Evolutionary conservation across 2,113 vertebrate genomes (phyloP).

Genomic region (Cyprinodon variegatus): DNA sequence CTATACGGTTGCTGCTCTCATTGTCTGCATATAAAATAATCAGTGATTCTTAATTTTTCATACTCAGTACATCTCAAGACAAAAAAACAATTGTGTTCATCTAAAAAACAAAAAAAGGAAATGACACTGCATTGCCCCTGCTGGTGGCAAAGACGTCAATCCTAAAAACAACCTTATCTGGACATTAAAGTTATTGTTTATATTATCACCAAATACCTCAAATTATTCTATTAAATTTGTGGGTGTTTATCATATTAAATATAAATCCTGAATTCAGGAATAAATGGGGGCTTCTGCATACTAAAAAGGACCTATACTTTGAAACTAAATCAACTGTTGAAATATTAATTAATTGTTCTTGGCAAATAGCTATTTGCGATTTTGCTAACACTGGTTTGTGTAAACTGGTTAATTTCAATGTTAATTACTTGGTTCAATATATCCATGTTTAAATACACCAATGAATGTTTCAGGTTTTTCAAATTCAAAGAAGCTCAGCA

Average conservation of each 20-base stretch:
- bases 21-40: slow-evolving; percentile 32
- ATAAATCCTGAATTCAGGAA: no score
- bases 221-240: not conserved
- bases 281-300: not conserved
- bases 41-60: slow-evolving; percentile 16
- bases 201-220: no score
- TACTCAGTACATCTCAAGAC: slow-evolving; percentile 37
- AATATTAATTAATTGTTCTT: not conserved
- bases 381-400: not conserved
- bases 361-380: not conserved
- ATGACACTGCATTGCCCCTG: slow-evolving; percentile 7
- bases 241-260: not conserved
- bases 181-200: no score
- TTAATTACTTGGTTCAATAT: not conserved
- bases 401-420: not conserved
- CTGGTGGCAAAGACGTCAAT: slow-evolving; percentile 25
- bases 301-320: not conserved
- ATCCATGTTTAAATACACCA: not conserved
- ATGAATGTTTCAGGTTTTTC: not conserved
- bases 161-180: not conserved
- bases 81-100: slow-evolving; percentile 22
- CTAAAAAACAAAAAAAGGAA: slow-evolving; percentile 25
- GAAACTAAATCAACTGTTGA: not conserved
- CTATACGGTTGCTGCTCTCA: slow-evolving; percentile 46
- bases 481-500: not conserved